Conservation (phyloP, 2,888 invertebrate genomes). For the Chalcis sispes region DNA sequence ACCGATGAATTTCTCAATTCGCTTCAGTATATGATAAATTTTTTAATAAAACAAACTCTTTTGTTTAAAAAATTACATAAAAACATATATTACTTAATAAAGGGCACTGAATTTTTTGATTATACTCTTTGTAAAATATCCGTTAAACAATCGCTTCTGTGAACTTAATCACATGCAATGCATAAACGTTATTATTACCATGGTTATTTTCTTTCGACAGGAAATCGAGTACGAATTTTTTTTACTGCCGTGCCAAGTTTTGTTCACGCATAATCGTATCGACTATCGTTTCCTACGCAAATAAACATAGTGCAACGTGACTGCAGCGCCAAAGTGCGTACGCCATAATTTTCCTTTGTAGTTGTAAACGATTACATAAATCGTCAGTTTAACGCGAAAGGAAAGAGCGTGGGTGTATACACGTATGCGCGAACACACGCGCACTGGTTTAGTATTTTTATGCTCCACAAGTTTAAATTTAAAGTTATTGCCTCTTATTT, state of each 20-base stretch:
- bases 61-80: no score
- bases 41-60: no score
- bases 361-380: constrained; percentile 42
- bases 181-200: background rate
- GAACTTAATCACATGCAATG: constrained; percentile 30
- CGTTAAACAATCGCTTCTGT: background rate
- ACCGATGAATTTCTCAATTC: no score
- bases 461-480: no score
- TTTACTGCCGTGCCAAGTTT: background rate
- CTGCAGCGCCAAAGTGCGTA: constrained; percentile 20
- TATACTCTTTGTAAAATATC: no score
- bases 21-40: no score
- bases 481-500: no score
- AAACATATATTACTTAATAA: no score
- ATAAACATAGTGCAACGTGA: no score
- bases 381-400: background rate
- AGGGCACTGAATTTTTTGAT: no score
- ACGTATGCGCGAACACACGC: no score
- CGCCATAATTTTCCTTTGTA: constrained; percentile 9
- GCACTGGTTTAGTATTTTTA: no score
- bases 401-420: constrained; percentile 25
- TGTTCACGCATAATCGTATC: background rate
- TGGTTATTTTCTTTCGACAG: constrained; percentile 44
- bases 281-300: constrained; percentile 44
- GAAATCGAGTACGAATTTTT: constrained; percentile 48